phyloP scores from a whole-genome alignment of 2,797 vertebrate species.

The Chaunax sp. region DNA sequence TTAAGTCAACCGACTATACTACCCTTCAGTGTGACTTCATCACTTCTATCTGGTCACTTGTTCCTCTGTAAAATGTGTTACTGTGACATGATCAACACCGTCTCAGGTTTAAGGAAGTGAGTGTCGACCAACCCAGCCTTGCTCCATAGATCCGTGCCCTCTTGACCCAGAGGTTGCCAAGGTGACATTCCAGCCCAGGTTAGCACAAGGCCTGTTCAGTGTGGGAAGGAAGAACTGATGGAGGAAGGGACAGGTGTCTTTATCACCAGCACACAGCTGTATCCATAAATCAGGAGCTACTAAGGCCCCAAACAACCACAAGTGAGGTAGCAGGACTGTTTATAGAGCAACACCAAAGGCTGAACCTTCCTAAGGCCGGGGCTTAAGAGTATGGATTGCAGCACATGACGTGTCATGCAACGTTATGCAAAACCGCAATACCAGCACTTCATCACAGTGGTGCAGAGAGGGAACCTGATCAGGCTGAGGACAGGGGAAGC shows the following conservation, averaged over 20 bases:
- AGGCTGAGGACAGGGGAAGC: constrained; percentile 45
- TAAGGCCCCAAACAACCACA: constrained; percentile 49
- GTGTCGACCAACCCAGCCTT: background rate
- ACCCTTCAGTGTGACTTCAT: too few relatives aligned
- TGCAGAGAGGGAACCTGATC: constrained; percentile 49
- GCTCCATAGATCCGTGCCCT: constrained; percentile 34
- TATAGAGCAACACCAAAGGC: constrained; percentile 47
- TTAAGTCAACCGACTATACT: too few relatives aligned
- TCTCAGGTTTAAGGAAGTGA: constrained; percentile 4
- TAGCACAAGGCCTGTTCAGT: constrained; percentile 64
- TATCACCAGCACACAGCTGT: constrained; percentile 61
- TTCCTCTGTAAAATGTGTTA: constrained; percentile 9
- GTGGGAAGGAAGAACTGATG: constrained; percentile 68
- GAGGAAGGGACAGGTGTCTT: constrained; percentile 76
- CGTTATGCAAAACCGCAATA: constrained; percentile 61
- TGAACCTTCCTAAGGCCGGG: constrained; percentile 33
- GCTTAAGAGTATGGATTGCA: constrained; percentile 46
- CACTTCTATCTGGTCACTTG: background rate
- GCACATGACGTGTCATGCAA: constrained; percentile 40
- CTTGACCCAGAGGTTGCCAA: constrained; percentile 53
- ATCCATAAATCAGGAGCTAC: constrained; percentile 71
- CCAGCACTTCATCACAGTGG: constrained; percentile 39
- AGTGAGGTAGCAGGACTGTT: constrained; percentile 42
- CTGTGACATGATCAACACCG: constrained; percentile 6
- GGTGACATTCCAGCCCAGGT: constrained; percentile 76